Conservation (phyloP, 2,113 vertebrate species). For the Oriolus oriolus region DNA sequence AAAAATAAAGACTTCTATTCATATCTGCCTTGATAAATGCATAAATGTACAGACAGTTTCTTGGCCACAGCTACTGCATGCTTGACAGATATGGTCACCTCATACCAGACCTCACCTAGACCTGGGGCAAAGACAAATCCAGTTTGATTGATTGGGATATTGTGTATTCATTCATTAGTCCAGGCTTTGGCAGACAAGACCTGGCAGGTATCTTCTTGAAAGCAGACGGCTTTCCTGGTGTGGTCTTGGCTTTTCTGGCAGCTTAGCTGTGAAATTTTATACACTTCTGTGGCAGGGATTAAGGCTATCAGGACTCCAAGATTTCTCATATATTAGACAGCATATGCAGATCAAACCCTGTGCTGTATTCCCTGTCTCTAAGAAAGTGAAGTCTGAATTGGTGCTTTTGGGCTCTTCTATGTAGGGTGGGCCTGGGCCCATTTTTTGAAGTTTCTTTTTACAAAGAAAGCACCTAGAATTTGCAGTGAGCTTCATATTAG, state of each 20-base stretch:
- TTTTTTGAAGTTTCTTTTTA: not conserved
- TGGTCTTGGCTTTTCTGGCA: slow-evolving; percentile 78
- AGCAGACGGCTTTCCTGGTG: slow-evolving; percentile 76
- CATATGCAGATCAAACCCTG: slow-evolving; percentile 24
- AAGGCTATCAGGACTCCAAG: slow-evolving; percentile 71
- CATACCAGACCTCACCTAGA: slow-evolving; percentile 78
- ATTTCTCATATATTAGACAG: slow-evolving; percentile 63
- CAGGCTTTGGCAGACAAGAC: slow-evolving; percentile 76
- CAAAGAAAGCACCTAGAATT: not conserved
- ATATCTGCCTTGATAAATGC: slow-evolving; percentile 65
- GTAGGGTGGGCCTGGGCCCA: not conserved
- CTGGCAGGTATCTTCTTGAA: slow-evolving; percentile 81
- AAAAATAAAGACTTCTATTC: slow-evolving; percentile 69
- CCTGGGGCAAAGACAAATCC: slow-evolving; percentile 75
- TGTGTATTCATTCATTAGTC: slow-evolving; percentile 82
- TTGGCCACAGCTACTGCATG: slow-evolving; percentile 60
- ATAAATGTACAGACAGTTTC: slow-evolving; percentile 69
- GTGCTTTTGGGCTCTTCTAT: not conserved
- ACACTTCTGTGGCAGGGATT: slow-evolving; percentile 76
- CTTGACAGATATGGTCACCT: slow-evolving; percentile 76
- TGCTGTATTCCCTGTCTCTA: not conserved
- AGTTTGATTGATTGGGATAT: slow-evolving; percentile 76
- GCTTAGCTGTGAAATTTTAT: slow-evolving; percentile 81
- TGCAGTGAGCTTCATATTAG: not conserved
- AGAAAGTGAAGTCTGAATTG: not conserved